Conservation (phyloP, 2,113 vertebrate genomes). For the Lagopus muta region DNA sequence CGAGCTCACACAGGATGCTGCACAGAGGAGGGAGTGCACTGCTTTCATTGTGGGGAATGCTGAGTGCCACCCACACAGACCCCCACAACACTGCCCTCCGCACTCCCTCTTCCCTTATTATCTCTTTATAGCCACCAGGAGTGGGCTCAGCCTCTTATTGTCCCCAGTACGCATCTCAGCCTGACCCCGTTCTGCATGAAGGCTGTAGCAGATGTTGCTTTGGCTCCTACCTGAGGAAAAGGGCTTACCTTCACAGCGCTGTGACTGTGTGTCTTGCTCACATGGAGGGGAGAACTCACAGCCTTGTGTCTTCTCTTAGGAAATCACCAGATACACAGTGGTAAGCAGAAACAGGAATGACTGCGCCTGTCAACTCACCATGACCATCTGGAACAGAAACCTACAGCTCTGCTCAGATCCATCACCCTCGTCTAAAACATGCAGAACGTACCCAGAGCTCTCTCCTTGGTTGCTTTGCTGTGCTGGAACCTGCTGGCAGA, state of each 20-base stretch:
- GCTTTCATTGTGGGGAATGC: not conserved
- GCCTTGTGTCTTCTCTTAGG: not conserved
- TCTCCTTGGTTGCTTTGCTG: not conserved
- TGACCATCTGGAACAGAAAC: slow-evolving; percentile 66
- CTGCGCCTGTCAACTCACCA: slow-evolving; percentile 22
- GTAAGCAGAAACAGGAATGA: slow-evolving; percentile 67
- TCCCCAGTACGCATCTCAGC: not conserved
- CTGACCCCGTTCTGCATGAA: not conserved
- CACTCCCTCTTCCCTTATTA: not conserved
- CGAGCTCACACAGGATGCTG: slow-evolving; percentile 6
- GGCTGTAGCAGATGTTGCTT: not conserved
- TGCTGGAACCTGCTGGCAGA: not conserved
- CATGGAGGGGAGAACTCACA: not conserved
- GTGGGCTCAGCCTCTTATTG: not conserved
- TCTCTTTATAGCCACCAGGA: not conserved
- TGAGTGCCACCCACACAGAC: not conserved
- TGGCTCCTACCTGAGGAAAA: not conserved
- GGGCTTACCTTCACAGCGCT: slow-evolving; percentile 50
- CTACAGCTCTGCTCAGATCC: not conserved
- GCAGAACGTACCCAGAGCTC: not conserved
- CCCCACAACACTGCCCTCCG: not conserved
- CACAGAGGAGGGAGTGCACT: not conserved
- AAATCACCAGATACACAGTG: slow-evolving; percentile 54
- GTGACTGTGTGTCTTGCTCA: not conserved
- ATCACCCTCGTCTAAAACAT: not conserved